Conservation (phyloP, 2,113 vertebrate species). For the Pica pica region DNA sequence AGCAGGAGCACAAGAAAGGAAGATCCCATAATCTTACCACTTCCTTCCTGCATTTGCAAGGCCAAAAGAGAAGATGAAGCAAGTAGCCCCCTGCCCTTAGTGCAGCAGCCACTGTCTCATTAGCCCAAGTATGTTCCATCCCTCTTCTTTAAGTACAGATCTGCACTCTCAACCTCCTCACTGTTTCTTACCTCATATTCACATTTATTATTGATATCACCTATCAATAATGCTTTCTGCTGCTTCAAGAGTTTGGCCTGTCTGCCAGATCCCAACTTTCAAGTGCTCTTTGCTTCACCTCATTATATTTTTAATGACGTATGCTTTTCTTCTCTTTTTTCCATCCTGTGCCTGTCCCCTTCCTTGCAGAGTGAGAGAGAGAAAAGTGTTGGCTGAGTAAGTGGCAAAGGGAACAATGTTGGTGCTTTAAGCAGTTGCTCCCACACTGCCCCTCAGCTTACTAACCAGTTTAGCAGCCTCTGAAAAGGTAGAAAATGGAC, state of each 20-base stretch:
- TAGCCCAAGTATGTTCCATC: background rate
- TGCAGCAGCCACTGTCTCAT: background rate
- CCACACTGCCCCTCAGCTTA: background rate
- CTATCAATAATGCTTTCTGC: slow-evolving; percentile 27
- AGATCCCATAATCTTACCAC: background rate
- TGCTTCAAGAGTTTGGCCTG: background rate
- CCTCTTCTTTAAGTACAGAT: background rate
- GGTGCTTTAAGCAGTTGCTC: background rate
- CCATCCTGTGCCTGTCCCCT: background rate
- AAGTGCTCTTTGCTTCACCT: background rate
- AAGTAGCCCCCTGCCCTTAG: background rate
- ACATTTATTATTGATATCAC: slow-evolving; percentile 39
- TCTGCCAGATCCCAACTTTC: background rate
- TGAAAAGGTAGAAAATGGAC: background rate
- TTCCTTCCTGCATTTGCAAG: background rate
- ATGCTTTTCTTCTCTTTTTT: background rate
- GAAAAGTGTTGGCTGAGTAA: background rate
- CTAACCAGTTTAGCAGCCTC: background rate
- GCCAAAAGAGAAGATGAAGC: background rate
- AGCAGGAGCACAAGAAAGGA: background rate
- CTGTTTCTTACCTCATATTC: background rate
- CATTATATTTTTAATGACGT: slow-evolving; percentile 12
- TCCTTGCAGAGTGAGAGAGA: background rate
- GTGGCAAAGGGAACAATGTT: background rate
- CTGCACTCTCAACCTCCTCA: background rate